Evolutionary conservation across 2,888 invertebrate genomes (phyloP).

Genomic region (Leptinotarsa rubiginosa): DNA sequence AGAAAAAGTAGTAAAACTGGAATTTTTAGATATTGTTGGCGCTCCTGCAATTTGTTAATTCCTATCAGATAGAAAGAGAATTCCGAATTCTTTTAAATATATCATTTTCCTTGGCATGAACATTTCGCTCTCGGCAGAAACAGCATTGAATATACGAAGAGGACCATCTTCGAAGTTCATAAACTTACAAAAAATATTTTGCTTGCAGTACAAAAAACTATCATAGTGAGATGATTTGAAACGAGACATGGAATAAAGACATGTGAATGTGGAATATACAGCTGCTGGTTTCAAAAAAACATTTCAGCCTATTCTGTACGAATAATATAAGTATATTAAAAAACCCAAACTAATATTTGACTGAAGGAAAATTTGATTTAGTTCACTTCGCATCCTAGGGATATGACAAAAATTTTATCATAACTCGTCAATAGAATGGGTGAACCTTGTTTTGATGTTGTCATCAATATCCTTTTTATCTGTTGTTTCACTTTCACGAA

Average conservation of each 20-base stretch:
- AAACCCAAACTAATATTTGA: constrained; percentile 7
- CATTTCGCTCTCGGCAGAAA: not conserved
- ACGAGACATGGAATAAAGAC: not conserved
- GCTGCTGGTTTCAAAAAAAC: not conserved
- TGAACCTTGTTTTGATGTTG: constrained; percentile 46
- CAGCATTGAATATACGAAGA: too few species aligned
- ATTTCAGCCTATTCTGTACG: not conserved
- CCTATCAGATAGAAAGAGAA: not conserved
- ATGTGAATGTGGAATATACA: not conserved
- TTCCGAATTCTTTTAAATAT: not conserved
- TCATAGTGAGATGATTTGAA: not conserved
- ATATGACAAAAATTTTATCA: constrained; percentile 40
- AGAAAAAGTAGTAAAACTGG: too few species aligned
- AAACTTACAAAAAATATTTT: too few species aligned
- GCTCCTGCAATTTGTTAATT: too few species aligned
- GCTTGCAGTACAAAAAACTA: not conserved
- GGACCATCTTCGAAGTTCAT: too few species aligned
- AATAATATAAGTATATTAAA: constrained; percentile 8
- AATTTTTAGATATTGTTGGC: too few species aligned
- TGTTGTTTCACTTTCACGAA: constrained; percentile 26
- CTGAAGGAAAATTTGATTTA: not conserved
- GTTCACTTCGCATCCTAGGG: constrained; percentile 9
- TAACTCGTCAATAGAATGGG: constrained; percentile 51
- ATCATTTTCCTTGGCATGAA: not conserved
- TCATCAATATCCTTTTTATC: constrained; percentile 37